Conservation (phyloP, 2,888 invertebrate genomes). For the Pseudococcus jackbeardsleyi region DNA sequence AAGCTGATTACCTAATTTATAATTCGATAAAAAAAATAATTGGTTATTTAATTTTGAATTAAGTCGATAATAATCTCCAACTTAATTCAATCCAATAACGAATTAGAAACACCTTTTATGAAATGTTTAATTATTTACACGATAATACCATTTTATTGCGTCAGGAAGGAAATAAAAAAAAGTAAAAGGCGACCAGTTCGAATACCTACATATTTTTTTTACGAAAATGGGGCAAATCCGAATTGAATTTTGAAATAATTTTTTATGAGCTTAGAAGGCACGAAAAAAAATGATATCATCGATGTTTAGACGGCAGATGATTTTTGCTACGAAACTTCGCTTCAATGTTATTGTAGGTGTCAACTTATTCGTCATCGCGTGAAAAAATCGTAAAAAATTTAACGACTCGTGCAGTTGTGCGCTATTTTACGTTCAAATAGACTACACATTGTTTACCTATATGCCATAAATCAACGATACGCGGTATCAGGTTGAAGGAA, state of each 20-base stretch:
- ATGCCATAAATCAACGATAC: conserved; percentile 1
- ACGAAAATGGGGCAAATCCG: no score
- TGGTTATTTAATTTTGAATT: background rate
- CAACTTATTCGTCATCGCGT: background rate
- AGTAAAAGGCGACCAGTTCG: background rate
- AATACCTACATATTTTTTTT: background rate
- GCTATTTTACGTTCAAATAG: background rate
- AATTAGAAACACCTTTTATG: background rate
- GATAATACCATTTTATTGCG: background rate
- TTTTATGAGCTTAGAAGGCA: no score
- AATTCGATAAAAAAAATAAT: background rate
- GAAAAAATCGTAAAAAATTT: conserved; percentile 10
- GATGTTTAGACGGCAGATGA: background rate
- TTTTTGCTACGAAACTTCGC: background rate
- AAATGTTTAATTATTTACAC: background rate
- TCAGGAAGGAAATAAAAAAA: background rate
- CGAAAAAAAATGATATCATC: no score
- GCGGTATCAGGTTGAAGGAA: background rate
- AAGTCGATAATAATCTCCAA: background rate
- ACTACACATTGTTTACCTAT: background rate
- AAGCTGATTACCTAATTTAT: background rate
- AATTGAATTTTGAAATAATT: no score
- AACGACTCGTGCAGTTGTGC: background rate
- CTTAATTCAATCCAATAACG: background rate
- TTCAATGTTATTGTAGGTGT: background rate